Base-by-base conservation (phyloP, 2,888 invertebrate species). In the Dichetophora obliterata region DNA sequence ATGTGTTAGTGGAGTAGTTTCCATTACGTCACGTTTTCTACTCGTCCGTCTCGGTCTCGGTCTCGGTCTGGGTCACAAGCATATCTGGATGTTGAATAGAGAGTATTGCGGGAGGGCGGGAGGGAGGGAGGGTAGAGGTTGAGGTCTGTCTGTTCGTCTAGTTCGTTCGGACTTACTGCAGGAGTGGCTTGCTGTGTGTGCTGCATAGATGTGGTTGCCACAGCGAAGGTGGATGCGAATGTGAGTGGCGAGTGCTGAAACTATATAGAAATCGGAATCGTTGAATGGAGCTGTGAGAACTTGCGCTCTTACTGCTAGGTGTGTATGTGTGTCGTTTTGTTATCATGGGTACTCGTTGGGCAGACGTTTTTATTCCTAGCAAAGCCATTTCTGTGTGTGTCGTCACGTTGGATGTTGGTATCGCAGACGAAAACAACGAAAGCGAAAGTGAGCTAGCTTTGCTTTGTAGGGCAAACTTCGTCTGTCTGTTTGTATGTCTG, bases 1-100 rank as follows among this genome's bases (percentile, higher is more conserved):
- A 88, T 88, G 88, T 88, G 88, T 88, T 88, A 88, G 88, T 88
- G 88, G 88, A 88, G 88, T 88, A 88, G 88, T 87, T 88, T 86
- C 83, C 86, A 88, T 88, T 88, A 88, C 88, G 88, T 88, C 88
- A 88, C 87, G 88, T 86, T 82, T 81, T 81, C 80, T 80, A 78
- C 79, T 79, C 71, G 66, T 78, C 72, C 76, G 24, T 82, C 83
- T 83, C 78, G 82, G 80, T 78, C 78, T 78, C 72, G 77, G 76
- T 78, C 78, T 80, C 79, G 81, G 82, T 82, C 83, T 82, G 80
- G 81, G 84, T 84, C 83, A 85, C 80, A 75, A 70, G 75, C 72
- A 68, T 76, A 76, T 63, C 76, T 63, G 72, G 65, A 65, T 71
- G 54, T 43, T 72, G 50, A 43, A 14, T 43, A 14, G 68, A 52